phyloP scores from a whole-genome alignment of 2,888 invertebrate species.

The Nemapogon koenigi region DNA sequence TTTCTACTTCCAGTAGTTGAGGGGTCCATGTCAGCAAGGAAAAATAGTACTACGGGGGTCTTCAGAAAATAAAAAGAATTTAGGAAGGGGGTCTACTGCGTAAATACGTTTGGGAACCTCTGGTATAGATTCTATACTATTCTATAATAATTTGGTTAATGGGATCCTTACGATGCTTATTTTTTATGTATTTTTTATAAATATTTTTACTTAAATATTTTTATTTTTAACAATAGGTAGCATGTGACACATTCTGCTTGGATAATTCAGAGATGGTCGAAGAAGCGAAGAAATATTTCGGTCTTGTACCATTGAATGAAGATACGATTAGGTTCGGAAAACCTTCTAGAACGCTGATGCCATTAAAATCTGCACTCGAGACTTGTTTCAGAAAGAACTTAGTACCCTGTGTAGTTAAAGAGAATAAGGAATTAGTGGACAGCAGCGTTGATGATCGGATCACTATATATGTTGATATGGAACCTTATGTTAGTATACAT shows the following conservation, averaged over 20 bases:
- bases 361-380: constrained; percentile 36
- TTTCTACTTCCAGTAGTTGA: no score
- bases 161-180: no score
- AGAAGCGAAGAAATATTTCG: constrained; percentile 80
- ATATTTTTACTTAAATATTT: no score
- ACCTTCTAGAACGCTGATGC: constrained; percentile 28
- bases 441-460: constrained; percentile 53
- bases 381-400: constrained; percentile 42
- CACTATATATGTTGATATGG: constrained; percentile 67
- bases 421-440: constrained; percentile 66
- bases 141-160: no score
- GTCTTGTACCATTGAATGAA: constrained; percentile 74
- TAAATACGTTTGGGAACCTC: no score
- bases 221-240: constrained; percentile 68
- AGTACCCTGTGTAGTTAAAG: constrained; percentile 57
- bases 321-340: constrained; percentile 77
- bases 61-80: no score
- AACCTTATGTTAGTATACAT: constrained; percentile 37
- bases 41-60: no score
- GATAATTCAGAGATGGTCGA: constrained; percentile 86
- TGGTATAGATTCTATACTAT: no score
- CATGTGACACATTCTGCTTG: constrained; percentile 92
- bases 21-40: no score
- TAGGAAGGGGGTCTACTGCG: no score
- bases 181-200: no score